These are phyloP conservation scores for Apamea epomidion DNA, from an alignment of 2,888 invertebrate genomes.

Conservation along the genomic window DNA sequence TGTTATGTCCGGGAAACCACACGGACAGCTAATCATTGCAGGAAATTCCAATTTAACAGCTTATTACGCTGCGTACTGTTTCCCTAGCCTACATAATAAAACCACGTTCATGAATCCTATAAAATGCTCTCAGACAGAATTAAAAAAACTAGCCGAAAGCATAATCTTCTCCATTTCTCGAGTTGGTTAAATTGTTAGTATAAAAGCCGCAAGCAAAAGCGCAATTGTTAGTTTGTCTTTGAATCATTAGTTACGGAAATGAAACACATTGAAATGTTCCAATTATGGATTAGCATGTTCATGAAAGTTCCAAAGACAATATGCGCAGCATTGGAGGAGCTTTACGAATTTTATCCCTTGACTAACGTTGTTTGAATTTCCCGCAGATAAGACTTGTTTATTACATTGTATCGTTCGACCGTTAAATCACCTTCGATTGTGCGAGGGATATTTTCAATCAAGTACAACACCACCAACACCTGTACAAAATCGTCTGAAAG, in stretches of 20 bases:
- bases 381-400: constrained; percentile 49
- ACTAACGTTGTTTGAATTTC: constrained; percentile 24
- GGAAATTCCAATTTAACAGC: constrained; percentile 43
- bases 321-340: constrained; percentile 3
- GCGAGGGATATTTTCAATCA: neutral
- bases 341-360: constrained; percentile 19
- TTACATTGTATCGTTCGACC: constrained; percentile 35
- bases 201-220: constrained; percentile 5
- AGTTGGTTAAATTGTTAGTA: neutral
- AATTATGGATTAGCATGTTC: constrained; percentile 30
- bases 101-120: neutral
- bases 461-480: neutral
- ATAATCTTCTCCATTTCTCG: neutral
- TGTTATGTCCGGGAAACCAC: constrained; percentile 20
- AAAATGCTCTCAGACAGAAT: neutral
- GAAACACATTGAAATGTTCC: constrained; percentile 18
- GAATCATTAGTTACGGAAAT: constrained; percentile 20
- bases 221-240: constrained; percentile 28
- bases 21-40: constrained; percentile 18
- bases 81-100: constrained; percentile 1
- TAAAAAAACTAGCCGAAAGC: neutral
- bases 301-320: neutral
- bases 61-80: constrained; percentile 15
- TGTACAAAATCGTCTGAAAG: constrained; percentile 11
- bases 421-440: constrained; percentile 43